Conservation (phyloP, 2,113 vertebrate genomes). For the Pogona vitticeps region DNA sequence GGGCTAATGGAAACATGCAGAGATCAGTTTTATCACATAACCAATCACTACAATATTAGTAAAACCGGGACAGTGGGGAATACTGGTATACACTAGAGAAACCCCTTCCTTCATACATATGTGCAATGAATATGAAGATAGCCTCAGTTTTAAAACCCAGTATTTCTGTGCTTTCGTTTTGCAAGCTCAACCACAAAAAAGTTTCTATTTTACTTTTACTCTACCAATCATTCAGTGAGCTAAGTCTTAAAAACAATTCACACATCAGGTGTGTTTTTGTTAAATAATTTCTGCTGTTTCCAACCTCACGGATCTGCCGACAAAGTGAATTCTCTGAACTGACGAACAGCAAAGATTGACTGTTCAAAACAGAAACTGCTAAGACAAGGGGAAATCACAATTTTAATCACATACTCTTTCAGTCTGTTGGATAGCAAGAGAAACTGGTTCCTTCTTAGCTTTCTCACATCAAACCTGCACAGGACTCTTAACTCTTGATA, state of each 20-base stretch:
- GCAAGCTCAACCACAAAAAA: background rate
- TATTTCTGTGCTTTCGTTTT: background rate
- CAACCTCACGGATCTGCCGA: too few relatives aligned
- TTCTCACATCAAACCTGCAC: slow-evolving; percentile 75
- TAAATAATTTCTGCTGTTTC: background rate
- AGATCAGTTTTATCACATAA: background rate
- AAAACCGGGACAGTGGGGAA: too few relatives aligned
- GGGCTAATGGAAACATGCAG: background rate
- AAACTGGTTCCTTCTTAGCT: slow-evolving; percentile 69
- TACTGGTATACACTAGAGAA: background rate
- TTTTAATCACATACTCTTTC: slow-evolving; percentile 70
- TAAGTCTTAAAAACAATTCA: background rate
- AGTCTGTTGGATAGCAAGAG: slow-evolving; percentile 74
- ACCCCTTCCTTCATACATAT: background rate
- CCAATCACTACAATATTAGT: background rate
- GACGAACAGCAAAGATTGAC: background rate
- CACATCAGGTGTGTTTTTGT: background rate
- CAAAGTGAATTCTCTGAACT: too few relatives aligned
- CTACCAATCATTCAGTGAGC: too few relatives aligned
- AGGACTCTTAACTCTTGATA: slow-evolving; percentile 68
- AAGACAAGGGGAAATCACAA: background rate
- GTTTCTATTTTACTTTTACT: background rate
- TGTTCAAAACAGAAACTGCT: fast-evolving
- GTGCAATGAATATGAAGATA: background rate
- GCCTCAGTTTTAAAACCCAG: background rate